Conservation (phyloP, 2,113 vertebrate genomes). For the Tachuris rubrigastra region DNA sequence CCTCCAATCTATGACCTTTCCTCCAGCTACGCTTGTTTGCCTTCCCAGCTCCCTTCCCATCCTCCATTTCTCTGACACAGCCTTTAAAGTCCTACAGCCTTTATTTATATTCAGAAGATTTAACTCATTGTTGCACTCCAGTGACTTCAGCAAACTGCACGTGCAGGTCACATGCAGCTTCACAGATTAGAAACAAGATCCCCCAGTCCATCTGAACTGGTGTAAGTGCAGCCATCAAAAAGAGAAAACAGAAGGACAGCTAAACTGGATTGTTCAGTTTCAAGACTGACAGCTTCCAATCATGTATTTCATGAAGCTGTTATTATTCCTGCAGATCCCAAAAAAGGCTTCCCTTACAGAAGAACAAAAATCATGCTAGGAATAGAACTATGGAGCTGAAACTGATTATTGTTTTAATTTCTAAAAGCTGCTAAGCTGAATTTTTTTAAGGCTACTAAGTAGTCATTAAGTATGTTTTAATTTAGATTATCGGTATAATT, state of each 20-base stretch:
- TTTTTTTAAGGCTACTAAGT: background rate
- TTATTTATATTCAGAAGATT: background rate
- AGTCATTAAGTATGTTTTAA: background rate
- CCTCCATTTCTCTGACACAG: background rate
- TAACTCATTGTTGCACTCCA: background rate
- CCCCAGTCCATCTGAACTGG: background rate
- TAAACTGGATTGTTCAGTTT: background rate
- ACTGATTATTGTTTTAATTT: background rate
- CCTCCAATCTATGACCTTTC: fast-evolving
- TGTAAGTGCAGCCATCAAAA: fast-evolving
- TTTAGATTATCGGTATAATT: background rate
- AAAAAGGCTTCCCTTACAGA: background rate
- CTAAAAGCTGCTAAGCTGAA: background rate
- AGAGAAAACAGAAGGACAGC: background rate
- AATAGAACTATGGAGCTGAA: background rate
- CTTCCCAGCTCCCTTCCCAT: background rate
- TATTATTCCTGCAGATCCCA: background rate
- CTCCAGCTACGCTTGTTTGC: background rate
- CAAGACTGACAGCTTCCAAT: background rate
- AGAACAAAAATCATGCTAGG: background rate
- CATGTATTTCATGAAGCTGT: fast-evolving
- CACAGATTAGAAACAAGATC: background rate
- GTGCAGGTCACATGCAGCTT: background rate
- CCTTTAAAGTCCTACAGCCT: background rate
- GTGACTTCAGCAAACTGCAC: background rate